Conservation (phyloP, 1,140 invertebrate genomes). For the Pachyrhynchus sulphureomaculatus region DNA sequence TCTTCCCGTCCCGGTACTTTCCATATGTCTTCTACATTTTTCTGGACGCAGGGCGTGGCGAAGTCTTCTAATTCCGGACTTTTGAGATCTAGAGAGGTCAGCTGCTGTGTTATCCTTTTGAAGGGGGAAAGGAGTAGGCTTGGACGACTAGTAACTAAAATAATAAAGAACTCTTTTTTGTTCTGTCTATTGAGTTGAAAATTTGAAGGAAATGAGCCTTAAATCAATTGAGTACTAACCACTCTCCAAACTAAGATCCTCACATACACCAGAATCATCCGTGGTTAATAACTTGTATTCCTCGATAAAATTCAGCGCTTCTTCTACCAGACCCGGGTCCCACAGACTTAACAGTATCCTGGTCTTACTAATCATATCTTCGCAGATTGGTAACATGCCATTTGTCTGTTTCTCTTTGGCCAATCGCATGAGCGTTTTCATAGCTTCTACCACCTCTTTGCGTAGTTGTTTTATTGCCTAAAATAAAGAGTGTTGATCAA, state of each 20-base stretch:
- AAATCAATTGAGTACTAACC: constrained; percentile 16
- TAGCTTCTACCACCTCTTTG: constrained; percentile 76
- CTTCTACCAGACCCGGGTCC: constrained; percentile 81
- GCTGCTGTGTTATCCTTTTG: constrained; percentile 73
- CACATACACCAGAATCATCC: constrained; percentile 48
- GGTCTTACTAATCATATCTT: constrained; percentile 77
- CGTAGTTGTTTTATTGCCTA: constrained; percentile 75
- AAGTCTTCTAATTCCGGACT: constrained; percentile 73
- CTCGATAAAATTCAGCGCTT: constrained; percentile 79
- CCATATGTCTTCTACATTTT: constrained; percentile 62
- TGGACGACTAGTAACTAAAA: constrained; percentile 30
- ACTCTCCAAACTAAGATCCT: constrained; percentile 46
- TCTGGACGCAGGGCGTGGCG: constrained; percentile 66
- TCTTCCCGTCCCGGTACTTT: constrained; percentile 29
- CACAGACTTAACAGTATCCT: constrained; percentile 76
- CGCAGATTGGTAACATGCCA: constrained; percentile 75
- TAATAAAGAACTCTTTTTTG: neutral
- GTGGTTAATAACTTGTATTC: constrained; percentile 64
- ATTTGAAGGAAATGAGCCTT: too few relatives aligned
- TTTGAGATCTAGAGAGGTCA: constrained; percentile 67
- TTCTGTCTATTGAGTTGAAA: too few relatives aligned
- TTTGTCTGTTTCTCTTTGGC: constrained; percentile 70
- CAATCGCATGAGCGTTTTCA: constrained; percentile 70
- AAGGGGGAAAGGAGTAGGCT: constrained; percentile 68
- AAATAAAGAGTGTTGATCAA: neutral